phyloP scores from a whole-genome alignment of 2,888 invertebrate species.

The Leptinotarsa juncta region DNA sequence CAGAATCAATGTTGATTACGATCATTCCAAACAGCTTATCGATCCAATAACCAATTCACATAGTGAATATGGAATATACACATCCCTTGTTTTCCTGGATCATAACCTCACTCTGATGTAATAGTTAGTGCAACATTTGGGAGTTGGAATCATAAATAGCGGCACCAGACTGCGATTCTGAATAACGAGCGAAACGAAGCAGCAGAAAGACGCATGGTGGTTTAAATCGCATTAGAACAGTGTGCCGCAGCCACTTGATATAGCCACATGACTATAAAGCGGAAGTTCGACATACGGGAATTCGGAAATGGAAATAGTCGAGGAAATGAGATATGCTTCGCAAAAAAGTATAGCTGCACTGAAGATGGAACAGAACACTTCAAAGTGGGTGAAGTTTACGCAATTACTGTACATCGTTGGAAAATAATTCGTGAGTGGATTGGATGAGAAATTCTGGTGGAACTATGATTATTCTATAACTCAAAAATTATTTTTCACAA shows the following conservation, averaged over 20 bases:
- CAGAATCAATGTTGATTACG: no score
- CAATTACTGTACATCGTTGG: no score
- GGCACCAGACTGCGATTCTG: conserved; percentile 35
- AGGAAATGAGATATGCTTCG: not conserved
- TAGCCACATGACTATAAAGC: conserved; percentile 59
- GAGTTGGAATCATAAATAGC: conserved; percentile 51
- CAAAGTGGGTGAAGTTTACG: no score
- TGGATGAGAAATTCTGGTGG: no score
- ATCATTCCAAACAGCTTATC: no score
- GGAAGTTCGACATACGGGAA: conserved; percentile 55
- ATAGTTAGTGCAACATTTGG: conserved; percentile 50
- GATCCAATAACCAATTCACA: no score
- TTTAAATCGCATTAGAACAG: conserved; percentile 51
- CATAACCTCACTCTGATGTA: conserved; percentile 18
- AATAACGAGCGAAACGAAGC: conserved; percentile 47
- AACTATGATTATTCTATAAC: no score
- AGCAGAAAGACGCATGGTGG: conserved; percentile 45
- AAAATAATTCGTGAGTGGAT: no score
- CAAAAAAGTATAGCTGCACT: not conserved
- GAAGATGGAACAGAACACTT: no score
- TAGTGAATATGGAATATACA: no score
- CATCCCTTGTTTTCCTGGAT: conserved; percentile 8
- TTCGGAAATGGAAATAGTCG: conserved; percentile 41
- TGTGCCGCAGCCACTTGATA: conserved; percentile 56
- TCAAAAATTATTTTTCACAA: no score